Evolutionary conservation across 1,140 invertebrate genomes (phyloP), one percentile per base, ranked within the genome.

Genomic region (Psilanteris sp.): DNA sequence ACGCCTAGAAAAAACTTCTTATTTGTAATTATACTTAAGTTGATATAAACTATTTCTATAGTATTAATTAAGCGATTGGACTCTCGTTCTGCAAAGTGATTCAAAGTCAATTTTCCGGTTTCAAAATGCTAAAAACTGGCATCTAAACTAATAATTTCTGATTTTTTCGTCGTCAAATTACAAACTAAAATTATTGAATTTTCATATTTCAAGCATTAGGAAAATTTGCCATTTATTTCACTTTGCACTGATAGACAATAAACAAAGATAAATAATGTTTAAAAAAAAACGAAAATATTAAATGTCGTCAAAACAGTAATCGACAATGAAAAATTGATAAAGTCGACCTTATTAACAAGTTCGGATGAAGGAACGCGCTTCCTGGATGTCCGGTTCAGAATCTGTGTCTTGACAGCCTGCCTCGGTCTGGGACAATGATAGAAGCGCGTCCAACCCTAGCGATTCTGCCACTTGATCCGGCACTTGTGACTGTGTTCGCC

Each of bases 381-480:
- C 83, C 78, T 86, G 85, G 50, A 86, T 84, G 11, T 86, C 83
- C 41, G 79, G 74, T 39, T 87, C 84, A 10, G 79, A 83, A 66
- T 87, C 84, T 24, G 78, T 80, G 70, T 82, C 84, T 36, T 82
- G 81, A 79, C 85, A 85, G 66, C 79, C 24, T 24, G 37, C 82
- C 81, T 85, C 83, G 43, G 82, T 78, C 78, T 85, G 83, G 77
- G 83, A 86, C 81, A 87, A 79, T 48, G 81, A 87, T 81, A 87
- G 80, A 84, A 87, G 85, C 84, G 85, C 85, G 82, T 85, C 86
- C 81, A 87, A 79, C 24, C 83, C 83, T 71, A 83, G 84, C 67
- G 80, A 83, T 78, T 84, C 82, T 32, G 76, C 81, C 57, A 78
- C 54, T 18, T 74, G 76, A 70, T 83, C 80, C 72, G 75, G 66